Percentiles rank a stretch among this genome's conserved stretches.
phyloP scores from a whole-genome alignment of 1,140 invertebrate genomes.

The Musca domestica region DNA sequence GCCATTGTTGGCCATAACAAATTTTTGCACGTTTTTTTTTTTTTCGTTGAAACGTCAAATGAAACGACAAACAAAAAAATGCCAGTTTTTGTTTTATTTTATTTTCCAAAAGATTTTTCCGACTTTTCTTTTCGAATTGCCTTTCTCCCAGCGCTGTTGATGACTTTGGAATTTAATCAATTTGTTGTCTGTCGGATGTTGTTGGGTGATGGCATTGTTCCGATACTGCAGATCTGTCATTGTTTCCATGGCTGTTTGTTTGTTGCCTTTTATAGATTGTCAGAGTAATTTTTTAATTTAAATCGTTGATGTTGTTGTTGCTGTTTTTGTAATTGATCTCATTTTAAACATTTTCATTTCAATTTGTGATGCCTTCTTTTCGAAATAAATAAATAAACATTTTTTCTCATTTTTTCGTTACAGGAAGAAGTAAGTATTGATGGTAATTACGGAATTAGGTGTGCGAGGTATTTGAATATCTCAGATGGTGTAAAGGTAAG shows the following conservation, averaged over 20 bases:
- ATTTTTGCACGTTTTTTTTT: slow-evolving; percentile 9
- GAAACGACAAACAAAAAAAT: slow-evolving; percentile 26
- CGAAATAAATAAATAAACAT: slow-evolving; percentile 40
- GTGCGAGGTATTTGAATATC: too few relatives aligned
- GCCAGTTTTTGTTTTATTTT: slow-evolving; percentile 30
- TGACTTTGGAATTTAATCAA: slow-evolving; percentile 50
- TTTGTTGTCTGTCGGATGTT: slow-evolving; percentile 26
- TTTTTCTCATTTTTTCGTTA: slow-evolving; percentile 38
- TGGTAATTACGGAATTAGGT: too few relatives aligned
- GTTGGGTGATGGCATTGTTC: not conserved
- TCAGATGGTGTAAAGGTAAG: too few relatives aligned
- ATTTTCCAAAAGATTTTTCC: slow-evolving; percentile 16
- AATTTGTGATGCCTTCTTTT: slow-evolving; percentile 31
- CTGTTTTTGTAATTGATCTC: slow-evolving; percentile 20
- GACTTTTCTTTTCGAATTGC: slow-evolving; percentile 3
- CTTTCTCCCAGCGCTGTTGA: not conserved
- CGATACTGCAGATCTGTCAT: too few relatives aligned
- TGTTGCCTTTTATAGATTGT: slow-evolving; percentile 48
- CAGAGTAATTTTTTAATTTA: slow-evolving; percentile 25
- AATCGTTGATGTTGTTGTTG: not conserved
- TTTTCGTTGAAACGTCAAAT: slow-evolving; percentile 1
- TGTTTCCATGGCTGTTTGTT: not conserved
- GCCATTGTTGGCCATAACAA: not conserved
- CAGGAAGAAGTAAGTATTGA: slow-evolving; percentile 53
- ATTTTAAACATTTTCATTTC: not conserved